Evolutionary conservation across 2,113 vertebrate species (phyloP).

Genomic region (Pelmatolapia mariae): DNA sequence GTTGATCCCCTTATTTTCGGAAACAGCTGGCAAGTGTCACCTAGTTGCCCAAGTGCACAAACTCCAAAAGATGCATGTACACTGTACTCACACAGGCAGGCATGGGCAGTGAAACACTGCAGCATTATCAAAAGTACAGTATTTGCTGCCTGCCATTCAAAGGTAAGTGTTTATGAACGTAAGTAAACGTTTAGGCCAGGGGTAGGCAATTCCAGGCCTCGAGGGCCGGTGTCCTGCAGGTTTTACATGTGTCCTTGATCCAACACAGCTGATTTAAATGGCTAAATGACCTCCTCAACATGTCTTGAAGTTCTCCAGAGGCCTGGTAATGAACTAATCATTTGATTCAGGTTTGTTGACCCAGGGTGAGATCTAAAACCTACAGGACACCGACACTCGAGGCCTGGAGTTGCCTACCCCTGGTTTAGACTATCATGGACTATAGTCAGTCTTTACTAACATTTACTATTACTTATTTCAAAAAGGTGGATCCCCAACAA

Average conservation of each 20-base stretch:
- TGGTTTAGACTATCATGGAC: too few relatives aligned
- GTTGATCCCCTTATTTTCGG: constrained; percentile 75
- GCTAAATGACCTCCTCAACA: too few relatives aligned
- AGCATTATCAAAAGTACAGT: constrained; percentile 73
- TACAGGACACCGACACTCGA: too few relatives aligned
- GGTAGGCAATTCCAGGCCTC: too few relatives aligned
- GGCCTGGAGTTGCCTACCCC: too few relatives aligned
- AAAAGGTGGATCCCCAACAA: constrained; percentile 78
- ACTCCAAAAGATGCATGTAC: constrained; percentile 61
- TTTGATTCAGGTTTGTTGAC: too few relatives aligned
- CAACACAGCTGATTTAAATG: too few relatives aligned
- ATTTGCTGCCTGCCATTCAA: constrained; percentile 74
- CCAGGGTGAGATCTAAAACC: too few relatives aligned
- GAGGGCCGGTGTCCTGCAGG: too few relatives aligned
- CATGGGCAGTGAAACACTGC: constrained; percentile 81
- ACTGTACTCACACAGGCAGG: constrained; percentile 73
- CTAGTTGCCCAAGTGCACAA: constrained; percentile 70
- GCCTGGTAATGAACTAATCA: too few relatives aligned
- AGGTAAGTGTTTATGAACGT: constrained; percentile 51
- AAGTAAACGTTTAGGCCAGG: rapidly evolving
- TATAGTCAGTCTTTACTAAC: neutral
- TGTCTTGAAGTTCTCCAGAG: too few relatives aligned
- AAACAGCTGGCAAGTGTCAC: constrained; percentile 83
- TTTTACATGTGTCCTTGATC: too few relatives aligned
- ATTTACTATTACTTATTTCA: neutral